Conservation (phyloP, 2,113 vertebrate genomes). For the Bufo bufo region DNA sequence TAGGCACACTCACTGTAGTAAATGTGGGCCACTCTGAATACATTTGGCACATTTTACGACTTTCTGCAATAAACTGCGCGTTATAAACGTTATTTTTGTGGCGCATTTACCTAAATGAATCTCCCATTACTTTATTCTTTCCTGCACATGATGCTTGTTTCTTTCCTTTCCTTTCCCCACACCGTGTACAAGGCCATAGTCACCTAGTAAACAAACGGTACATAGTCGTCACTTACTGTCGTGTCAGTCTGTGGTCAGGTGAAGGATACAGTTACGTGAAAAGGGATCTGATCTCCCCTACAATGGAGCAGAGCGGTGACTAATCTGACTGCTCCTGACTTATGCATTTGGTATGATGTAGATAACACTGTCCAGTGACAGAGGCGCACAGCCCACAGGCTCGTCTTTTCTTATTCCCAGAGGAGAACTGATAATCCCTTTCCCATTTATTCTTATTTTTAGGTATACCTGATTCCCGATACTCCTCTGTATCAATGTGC, state of each 20-base stretch:
- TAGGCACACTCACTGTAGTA: too few relatives aligned
- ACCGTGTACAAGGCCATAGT: not conserved
- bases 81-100: not conserved
- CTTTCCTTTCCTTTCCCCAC: not conserved
- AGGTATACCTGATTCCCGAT: not conserved
- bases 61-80: too few relatives aligned
- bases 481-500: too few relatives aligned
- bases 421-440: not conserved
- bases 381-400: not conserved
- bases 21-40: too few relatives aligned
- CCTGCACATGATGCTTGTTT: not conserved
- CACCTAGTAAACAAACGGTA: constrained; percentile 23
- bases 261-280: constrained; percentile 23
- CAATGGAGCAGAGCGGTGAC: constrained; percentile 21
- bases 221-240: not conserved
- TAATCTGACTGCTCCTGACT: constrained; percentile 19
- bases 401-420: not conserved
- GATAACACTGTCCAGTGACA: constrained; percentile 21
- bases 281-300: not conserved
- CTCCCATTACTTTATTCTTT: not conserved
- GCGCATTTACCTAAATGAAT: not conserved
- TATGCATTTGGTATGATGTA: constrained; percentile 17
- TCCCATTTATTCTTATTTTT: not conserved
- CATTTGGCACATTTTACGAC: too few relatives aligned
- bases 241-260: constrained; percentile 19